phyloP scores from a whole-genome alignment of 2,113 vertebrate genomes.

The Cathartes aura region DNA sequence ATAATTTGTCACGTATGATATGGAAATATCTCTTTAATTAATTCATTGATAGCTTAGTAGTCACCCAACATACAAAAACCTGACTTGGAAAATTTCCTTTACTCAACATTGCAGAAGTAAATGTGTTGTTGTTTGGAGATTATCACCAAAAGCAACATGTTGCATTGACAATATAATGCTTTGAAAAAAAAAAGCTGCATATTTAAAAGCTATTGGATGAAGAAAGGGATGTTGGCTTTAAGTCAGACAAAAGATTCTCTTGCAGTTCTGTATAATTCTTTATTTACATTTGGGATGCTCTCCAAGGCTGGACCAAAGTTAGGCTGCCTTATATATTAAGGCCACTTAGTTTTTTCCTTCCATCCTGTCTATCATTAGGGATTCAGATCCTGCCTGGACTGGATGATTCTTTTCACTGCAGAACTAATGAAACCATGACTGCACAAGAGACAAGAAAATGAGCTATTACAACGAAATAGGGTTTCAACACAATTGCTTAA shows the following conservation, averaged over 20 bases:
- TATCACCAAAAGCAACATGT: neutral
- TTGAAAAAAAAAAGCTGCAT: neutral
- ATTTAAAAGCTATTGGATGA: neutral
- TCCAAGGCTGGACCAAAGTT: neutral
- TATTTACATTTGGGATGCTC: neutral
- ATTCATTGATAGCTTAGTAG: neutral
- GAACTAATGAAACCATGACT: neutral
- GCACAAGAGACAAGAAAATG: neutral
- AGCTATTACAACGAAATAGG: neutral
- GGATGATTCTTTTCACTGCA: neutral
- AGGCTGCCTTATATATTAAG: neutral
- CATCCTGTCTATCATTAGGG: neutral
- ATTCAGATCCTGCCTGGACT: neutral
- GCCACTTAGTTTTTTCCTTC: neutral
- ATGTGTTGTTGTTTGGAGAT: neutral
- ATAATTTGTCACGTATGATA: neutral
- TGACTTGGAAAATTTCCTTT: neutral
- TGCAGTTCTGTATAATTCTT: neutral
- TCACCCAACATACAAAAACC: neutral
- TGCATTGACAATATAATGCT: neutral
- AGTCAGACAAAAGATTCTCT: neutral
- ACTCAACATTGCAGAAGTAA: neutral
- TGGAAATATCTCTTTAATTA: neutral
- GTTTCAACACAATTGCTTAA: neutral
- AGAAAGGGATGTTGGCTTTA: neutral